phyloP scores from a whole-genome alignment of 2,113 vertebrate genomes.

The Malurus elegans region DNA sequence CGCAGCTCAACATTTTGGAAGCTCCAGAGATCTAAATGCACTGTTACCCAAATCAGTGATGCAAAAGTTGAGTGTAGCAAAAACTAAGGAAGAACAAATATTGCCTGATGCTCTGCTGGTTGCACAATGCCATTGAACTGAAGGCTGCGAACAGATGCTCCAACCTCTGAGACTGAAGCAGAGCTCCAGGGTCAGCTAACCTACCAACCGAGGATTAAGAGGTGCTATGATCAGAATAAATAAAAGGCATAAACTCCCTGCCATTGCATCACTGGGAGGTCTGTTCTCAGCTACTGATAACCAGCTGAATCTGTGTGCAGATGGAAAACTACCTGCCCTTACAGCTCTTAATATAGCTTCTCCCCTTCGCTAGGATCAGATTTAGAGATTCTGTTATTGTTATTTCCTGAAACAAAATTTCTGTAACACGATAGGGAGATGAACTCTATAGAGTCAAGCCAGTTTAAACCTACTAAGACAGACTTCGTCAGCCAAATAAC shows the following conservation, averaged over 20 bases:
- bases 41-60: not conserved
- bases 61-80: not conserved
- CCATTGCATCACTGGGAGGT: accelerated
- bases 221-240: not conserved
- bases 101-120: not conserved
- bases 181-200: not conserved
- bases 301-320: not conserved
- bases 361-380: not conserved
- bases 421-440: not conserved
- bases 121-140: not conserved
- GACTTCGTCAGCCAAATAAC: not conserved
- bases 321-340: not conserved
- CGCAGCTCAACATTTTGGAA: not conserved
- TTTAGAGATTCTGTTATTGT: not conserved
- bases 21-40: not conserved
- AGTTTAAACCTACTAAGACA: not conserved
- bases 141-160: not conserved
- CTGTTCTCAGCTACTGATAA: not conserved
- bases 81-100: not conserved
- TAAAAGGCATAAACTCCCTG: not conserved
- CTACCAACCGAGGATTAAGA: not conserved
- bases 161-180: not conserved
- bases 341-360: not conserved
- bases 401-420: not conserved
- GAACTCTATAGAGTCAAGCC: not conserved